These are phyloP conservation scores for Loris lydekkerianus DNA, from an alignment of 2,797 vertebrate genomes.

Conservation along the genomic window DNA sequence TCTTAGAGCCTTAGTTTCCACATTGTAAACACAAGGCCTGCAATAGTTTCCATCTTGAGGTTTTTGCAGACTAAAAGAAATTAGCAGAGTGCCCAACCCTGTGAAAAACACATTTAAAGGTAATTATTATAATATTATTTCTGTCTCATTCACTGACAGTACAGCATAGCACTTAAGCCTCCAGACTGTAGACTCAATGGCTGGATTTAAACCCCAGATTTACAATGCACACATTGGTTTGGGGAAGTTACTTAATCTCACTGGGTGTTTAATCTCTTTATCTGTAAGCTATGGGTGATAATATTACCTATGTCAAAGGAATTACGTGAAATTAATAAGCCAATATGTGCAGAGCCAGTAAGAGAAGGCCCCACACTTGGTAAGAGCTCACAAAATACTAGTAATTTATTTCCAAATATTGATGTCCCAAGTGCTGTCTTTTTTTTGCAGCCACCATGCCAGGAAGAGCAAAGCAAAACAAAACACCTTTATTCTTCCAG, in stretches of 20 bases:
- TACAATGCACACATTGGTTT: neutral
- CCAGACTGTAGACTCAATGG: neutral
- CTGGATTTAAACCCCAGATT: neutral
- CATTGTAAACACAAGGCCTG: neutral
- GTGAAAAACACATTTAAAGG: neutral
- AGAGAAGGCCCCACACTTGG: neutral
- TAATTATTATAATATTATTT: neutral
- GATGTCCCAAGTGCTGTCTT: neutral
- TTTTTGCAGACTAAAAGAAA: neutral
- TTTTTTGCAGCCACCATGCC: neutral
- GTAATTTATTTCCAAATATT: neutral
- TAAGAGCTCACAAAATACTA: neutral
- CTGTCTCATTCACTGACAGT: neutral
- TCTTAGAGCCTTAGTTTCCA: neutral
- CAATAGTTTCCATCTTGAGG: neutral
- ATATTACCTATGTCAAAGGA: neutral
- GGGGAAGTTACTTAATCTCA: neutral
- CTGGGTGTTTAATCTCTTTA: neutral
- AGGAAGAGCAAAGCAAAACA: constrained; percentile 2
- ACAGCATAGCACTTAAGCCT: neutral
- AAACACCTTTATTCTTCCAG: neutral
- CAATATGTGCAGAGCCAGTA: neutral
- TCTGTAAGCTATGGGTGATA: neutral
- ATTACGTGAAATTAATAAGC: neutral
- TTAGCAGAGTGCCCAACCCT: neutral